A percentile compares a stretch with the other conserved stretches of the same genome.
phyloP scores from a whole-genome alignment of 2,797 vertebrate genomes.

The Lutjanus argentimaculatus region DNA sequence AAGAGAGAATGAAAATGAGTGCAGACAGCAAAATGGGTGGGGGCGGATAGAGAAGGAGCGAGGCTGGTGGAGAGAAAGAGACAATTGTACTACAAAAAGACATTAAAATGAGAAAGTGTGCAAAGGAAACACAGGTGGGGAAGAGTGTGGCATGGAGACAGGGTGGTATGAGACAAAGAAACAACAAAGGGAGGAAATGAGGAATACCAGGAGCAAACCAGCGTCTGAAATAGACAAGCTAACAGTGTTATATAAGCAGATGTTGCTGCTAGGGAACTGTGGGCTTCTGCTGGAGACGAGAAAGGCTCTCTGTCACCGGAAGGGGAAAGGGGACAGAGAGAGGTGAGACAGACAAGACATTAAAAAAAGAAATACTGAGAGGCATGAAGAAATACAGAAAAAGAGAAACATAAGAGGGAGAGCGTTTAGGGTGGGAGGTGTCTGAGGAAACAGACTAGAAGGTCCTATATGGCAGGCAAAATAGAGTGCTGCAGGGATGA shows the following conservation, averaged over 20 bases:
- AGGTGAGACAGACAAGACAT: constrained; percentile 41
- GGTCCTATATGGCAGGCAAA: constrained; percentile 35
- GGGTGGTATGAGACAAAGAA: constrained; percentile 60
- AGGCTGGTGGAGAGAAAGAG: constrained; percentile 50
- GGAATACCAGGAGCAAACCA: constrained; percentile 67
- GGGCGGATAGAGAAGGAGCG: constrained; percentile 45
- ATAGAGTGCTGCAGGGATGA: background rate
- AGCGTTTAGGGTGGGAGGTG: constrained; percentile 3
- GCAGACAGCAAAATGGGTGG: constrained; percentile 70
- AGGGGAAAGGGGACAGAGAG: constrained; percentile 43
- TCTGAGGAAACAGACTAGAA: constrained; percentile 35
- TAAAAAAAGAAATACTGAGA: constrained; percentile 48
- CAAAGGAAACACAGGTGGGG: constrained; percentile 52
- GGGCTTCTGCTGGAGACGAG: constrained; percentile 75
- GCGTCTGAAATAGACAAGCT: constrained; percentile 81
- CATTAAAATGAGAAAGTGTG: constrained; percentile 63
- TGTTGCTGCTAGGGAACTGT: constrained; percentile 75
- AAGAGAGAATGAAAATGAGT: constrained; percentile 73
- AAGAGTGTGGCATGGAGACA: constrained; percentile 37
- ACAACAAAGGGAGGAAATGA: constrained; percentile 56
- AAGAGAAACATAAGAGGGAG: constrained; percentile 16
- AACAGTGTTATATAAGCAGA: constrained; percentile 87
- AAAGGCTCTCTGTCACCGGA: constrained; percentile 79
- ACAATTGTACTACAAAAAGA: constrained; percentile 67
- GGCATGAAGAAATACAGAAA: constrained; percentile 22